phyloP scores from a whole-genome alignment of 1,140 invertebrate genomes.

The Drosophila asahinai region DNA sequence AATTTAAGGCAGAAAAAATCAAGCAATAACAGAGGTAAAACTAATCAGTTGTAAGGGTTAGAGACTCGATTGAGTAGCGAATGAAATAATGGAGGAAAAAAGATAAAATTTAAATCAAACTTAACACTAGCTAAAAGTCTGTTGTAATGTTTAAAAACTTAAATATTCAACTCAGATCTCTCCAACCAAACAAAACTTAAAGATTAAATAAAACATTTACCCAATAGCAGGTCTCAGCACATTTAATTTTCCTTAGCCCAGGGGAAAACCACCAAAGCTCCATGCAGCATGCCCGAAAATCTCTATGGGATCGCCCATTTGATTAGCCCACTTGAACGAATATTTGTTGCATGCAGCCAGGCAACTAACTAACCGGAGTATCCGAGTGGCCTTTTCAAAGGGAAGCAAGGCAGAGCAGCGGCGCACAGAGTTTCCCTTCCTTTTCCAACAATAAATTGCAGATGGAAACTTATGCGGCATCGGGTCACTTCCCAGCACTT shows the following conservation, averaged over 20 bases:
- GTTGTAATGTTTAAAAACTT: no score
- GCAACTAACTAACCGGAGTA: conserved; percentile 16
- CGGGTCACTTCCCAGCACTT: conserved; percentile 64
- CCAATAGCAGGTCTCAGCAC: background rate
- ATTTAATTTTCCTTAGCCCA: background rate
- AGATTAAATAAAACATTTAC: background rate
- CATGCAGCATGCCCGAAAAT: conserved; percentile 27
- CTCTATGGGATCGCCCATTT: conserved; percentile 23
- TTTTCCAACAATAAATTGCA: conserved; percentile 60
- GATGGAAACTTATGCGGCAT: conserved; percentile 70
- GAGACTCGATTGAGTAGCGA: background rate
- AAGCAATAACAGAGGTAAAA: background rate
- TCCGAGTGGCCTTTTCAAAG: conserved; percentile 18
- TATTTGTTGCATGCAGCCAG: conserved; percentile 13
- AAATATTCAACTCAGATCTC: background rate
- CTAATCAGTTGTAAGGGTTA: background rate
- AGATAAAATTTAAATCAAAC: background rate
- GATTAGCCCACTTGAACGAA: conserved; percentile 23
- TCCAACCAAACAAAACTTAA: background rate
- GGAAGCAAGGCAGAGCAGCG: background rate
- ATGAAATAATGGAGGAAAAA: background rate
- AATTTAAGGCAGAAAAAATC: background rate
- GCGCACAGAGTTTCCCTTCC: conserved; percentile 26
- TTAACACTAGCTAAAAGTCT: no score
- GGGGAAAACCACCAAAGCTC: conserved; percentile 4